phyloP scores from a whole-genome alignment of 2,888 invertebrate genomes.

The Melieria picta region DNA sequence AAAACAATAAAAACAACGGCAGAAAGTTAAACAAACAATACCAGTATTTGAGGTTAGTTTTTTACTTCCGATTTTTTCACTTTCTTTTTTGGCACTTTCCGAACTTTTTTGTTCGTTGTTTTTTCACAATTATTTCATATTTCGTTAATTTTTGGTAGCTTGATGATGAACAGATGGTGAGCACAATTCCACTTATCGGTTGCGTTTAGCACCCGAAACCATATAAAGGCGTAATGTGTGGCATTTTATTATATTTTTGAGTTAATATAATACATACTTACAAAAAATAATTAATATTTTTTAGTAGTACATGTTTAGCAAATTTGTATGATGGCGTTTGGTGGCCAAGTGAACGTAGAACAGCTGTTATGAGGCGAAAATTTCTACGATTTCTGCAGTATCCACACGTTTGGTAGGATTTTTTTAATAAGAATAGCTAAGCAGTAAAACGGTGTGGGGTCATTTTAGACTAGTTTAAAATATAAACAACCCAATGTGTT shows the following conservation, averaged over 20 bases:
- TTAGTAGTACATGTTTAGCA: not conserved
- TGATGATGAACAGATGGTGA: constrained; percentile 38
- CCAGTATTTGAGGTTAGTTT: constrained; percentile 20
- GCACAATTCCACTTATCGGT: constrained; percentile 18
- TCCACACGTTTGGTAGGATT: too few species aligned
- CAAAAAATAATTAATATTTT: constrained; percentile 14
- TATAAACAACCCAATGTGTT: too few species aligned
- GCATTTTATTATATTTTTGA: constrained; percentile 20
- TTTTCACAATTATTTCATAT: not conserved
- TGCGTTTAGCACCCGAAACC: constrained; percentile 29
- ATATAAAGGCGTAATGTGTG: constrained; percentile 38
- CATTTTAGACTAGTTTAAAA: too few species aligned
- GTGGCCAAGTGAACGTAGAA: too few species aligned
- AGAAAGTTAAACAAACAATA: not conserved
- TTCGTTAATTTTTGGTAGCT: constrained; percentile 24
- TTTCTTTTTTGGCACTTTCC: constrained; percentile 40
- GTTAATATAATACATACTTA: constrained; percentile 31
- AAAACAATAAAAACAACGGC: not conserved
- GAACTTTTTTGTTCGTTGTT: not conserved
- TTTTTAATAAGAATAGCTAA: too few species aligned
- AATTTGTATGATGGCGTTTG: too few species aligned
- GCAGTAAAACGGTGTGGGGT: too few species aligned
- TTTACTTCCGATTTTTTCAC: constrained; percentile 47
- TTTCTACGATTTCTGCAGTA: too few species aligned
- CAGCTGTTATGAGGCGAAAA: too few species aligned